Conservation (phyloP, 2,113 vertebrate species). For the Gobiocypris rarus region DNA sequence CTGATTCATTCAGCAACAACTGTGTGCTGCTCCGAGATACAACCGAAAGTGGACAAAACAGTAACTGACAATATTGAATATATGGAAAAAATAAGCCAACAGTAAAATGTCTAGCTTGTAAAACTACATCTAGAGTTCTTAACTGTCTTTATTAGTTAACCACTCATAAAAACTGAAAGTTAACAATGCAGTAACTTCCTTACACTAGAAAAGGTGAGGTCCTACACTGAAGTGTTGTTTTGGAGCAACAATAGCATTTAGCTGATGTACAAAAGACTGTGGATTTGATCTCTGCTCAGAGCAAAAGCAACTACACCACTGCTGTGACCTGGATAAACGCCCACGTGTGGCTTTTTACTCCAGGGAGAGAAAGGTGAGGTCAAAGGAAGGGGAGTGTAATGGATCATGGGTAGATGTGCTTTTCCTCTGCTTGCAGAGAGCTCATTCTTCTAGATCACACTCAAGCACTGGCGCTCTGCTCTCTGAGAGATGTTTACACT, state of each 20-base stretch:
- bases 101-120: not conserved
- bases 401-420: slow-evolving; percentile 26
- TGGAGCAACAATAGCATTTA: slow-evolving; percentile 37
- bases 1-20: not conserved
- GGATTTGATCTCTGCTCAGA: slow-evolving; percentile 41
- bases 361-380: slow-evolving; percentile 30
- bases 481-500: not conserved
- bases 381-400: slow-evolving; percentile 37
- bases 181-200: not conserved
- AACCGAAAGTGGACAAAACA: not conserved
- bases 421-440: slow-evolving; percentile 3
- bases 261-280: slow-evolving; percentile 23
- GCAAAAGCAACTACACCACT: slow-evolving; percentile 37
- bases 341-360: slow-evolving; percentile 40
- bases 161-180: not conserved
- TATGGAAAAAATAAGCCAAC: too few species aligned
- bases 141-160: not conserved
- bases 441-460: slow-evolving; percentile 26
- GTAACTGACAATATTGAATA: too few species aligned
- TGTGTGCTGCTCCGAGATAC: not conserved
- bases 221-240: slow-evolving; percentile 1
- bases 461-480: not conserved
- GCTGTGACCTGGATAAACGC: slow-evolving; percentile 32
- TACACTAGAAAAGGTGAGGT: not conserved
- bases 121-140: not conserved